Evolutionary conservation across 2,797 vertebrate species (phyloP).

Genomic region (Sternotherus odoratus): DNA sequence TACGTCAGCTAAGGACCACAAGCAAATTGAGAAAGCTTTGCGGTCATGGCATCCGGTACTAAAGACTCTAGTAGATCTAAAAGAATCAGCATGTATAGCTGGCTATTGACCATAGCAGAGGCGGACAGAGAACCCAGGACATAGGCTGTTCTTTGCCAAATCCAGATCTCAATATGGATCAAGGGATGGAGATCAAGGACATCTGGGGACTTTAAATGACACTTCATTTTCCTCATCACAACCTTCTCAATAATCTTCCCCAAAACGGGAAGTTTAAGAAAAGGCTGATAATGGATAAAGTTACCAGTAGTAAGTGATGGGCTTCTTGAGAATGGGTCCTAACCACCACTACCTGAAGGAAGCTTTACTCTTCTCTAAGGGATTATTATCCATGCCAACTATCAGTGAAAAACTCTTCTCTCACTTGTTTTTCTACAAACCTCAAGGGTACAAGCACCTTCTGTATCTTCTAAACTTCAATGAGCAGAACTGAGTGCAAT

Average conservation of each 20-base stretch:
- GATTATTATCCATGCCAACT: not conserved
- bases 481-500: not conserved
- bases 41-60: not conserved
- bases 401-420: not conserved
- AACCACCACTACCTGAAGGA: not conserved
- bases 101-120: not conserved
- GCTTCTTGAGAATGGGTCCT: not conserved
- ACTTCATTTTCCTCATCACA: not conserved
- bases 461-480: not conserved
- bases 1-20: not conserved
- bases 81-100: not conserved
- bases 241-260: not conserved
- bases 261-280: not conserved
- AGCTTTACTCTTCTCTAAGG: not conserved
- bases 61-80: not conserved
- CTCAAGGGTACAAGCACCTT: not conserved
- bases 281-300: not conserved
- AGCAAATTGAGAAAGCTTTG: not conserved
- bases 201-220: not conserved
- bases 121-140: not conserved
- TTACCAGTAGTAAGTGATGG: not conserved
- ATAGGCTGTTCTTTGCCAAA: not conserved
- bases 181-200: no score
- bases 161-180: not conserved
- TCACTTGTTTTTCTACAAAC: not conserved